Evolutionary conservation across 2,888 invertebrate species (phyloP), one percentile per base, ranked within the genome.

Genomic region (Lithophane leautieri): DNA sequence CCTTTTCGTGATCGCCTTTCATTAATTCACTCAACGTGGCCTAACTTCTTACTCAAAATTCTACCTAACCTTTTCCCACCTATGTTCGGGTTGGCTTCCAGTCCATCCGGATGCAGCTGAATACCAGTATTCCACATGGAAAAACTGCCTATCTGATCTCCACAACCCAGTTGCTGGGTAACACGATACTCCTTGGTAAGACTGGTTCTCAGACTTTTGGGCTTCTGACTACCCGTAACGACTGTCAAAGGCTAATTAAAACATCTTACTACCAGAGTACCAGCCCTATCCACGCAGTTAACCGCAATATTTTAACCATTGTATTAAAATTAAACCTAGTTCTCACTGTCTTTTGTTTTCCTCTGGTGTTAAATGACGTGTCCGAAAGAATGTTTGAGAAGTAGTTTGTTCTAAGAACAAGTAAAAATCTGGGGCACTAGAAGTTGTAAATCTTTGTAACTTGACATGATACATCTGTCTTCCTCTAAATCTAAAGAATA

Each of bases 231-330:
- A 34, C 47, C 47, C 4, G 47, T 47, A 47, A 16, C 6, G 16
- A 47, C 16, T 47, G 47, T 42, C 42, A 47, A 34, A n/a, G 14
- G 1, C 14, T 22, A 66, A 14, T 28, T 11, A 25, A 63, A 50
- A 56, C 60, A 12, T 11, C 4, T 9, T 7, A 1, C 16, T 56
- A 28, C 52, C 79, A 81, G n/a, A 34, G 34, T 34, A 34, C 34
- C 34, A 34, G 34, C 79, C 79, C 79, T 81, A 34, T 0, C 1
- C 2, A 16, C 2, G n/a, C n/a, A 40, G 4, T 50, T 65, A 61
- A 78, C 71, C 70, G 78, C 74, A 80, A 86, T 74, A 75, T 40
- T 83, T 34, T 25, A 60, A 34, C 73, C 52, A 86, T 85, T 85
- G 84, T 85, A 81, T 81, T 71, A 69, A 61, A 80, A 76, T 66